A percentile compares a stretch with the other conserved stretches of the same genome.
Evolutionary conservation across 2,888 invertebrate species (phyloP).

Genomic region (Drosophila melanocephala): DNA sequence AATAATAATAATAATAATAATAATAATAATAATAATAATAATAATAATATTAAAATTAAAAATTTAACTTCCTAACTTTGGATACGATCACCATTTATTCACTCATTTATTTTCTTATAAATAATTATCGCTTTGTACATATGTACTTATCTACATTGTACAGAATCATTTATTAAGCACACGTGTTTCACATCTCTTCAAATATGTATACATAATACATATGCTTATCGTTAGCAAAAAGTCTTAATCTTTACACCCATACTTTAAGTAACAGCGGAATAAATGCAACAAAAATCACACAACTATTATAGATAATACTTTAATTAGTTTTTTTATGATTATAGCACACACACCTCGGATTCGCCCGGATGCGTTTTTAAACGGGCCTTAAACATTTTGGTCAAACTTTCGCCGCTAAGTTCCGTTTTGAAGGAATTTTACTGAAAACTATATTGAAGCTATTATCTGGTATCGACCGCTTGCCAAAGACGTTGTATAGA

Average conservation of each 20-base stretch:
- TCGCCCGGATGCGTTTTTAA: conserved; percentile 80
- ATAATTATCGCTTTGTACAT: background rate
- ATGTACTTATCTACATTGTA: background rate
- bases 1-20: background rate
- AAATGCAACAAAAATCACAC: background rate
- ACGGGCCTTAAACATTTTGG: conserved; percentile 84
- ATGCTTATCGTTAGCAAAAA: background rate
- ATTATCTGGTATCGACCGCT: conserved; percentile 42
- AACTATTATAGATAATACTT: background rate
- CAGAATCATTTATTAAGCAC: background rate
- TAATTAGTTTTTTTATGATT: background rate
- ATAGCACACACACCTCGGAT: conserved; percentile 78
- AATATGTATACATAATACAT: background rate
- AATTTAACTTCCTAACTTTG: no score
- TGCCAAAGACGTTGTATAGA: conserved; percentile 34
- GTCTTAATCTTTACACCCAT: background rate
- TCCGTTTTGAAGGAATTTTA: conserved; percentile 74
- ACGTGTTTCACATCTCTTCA: conserved; percentile 16
- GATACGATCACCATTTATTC: background rate
- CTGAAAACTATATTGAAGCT: conserved; percentile 1
- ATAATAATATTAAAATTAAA: background rate
- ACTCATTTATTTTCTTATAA: background rate
- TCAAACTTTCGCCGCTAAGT: conserved; percentile 76
- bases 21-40: background rate
- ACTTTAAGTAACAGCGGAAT: background rate